Evolutionary conservation across 2,888 invertebrate species (phyloP).

Genomic region (Agrotis ipsilon): DNA sequence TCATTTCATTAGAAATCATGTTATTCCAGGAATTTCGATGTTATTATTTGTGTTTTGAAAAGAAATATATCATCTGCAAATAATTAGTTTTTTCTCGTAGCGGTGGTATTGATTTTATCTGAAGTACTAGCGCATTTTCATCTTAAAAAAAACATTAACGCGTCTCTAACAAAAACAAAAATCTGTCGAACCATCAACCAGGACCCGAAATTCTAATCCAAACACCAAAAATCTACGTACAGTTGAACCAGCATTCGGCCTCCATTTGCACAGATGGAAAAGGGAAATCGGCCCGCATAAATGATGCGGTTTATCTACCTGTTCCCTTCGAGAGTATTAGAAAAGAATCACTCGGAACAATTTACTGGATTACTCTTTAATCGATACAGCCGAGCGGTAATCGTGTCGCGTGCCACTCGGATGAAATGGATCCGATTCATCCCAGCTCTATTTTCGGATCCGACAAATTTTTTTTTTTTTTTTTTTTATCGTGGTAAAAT

Average conservation of each 20-base stretch:
- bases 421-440: slow-evolving; percentile 22
- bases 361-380: slow-evolving; percentile 39
- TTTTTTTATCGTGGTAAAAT: no score
- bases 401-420: slow-evolving; percentile 17
- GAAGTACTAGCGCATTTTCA: no score
- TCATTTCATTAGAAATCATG: no score
- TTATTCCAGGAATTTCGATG: no score
- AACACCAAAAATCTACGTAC: background rate
- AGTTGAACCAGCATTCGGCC: slow-evolving; percentile 7
- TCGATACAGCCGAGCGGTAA: slow-evolving; percentile 22
- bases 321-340: background rate
- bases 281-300: slow-evolving; percentile 26
- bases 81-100: no score
- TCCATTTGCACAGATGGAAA: slow-evolving; percentile 33
- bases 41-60: no score
- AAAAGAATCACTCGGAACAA: slow-evolving; percentile 35
- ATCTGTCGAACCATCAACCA: background rate
- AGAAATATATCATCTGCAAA: no score
- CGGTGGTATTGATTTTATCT: no score
- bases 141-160: no score
- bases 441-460: slow-evolving; percentile 28
- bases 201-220: background rate
- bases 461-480: no score
- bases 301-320: slow-evolving; percentile 23
- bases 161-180: no score